Evolutionary conservation across 2,888 invertebrate genomes (phyloP), one percentile per base, ranked within the genome.

Genomic region (Epirrhoe alternata): DNA sequence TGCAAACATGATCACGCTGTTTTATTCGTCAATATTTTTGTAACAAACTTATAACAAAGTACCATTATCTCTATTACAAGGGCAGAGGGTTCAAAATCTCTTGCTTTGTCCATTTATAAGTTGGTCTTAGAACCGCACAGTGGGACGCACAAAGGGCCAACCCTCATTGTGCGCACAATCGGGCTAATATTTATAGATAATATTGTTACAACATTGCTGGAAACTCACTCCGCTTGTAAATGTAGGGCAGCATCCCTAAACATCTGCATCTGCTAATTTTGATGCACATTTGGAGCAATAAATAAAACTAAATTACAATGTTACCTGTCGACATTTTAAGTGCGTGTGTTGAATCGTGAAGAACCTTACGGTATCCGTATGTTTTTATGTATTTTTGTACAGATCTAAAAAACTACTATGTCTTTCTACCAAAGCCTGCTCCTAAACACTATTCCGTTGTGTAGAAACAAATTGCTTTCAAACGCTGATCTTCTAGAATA

Each of bases 161-260:
- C 84, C 86, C 85, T 84, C 78, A 78, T 78, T 78, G 73, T 73
- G 75, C 82, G 77, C 78, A 86, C 86, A 86, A 87, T 87, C 83
- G 81, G 78, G 83, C 86, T 87, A 89, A 88, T 89, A 86, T 89
- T 88, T 87, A 87, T 88, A 88, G 86, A 90, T 89, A 90, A 89
- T 89, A 89, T 89, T 89, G 87, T 89, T 86, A 86, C 85, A 86
- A 83, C 79, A 76, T 74, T 71, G 77, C 78, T 78, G 72, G 77
- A 78, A 78, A 77, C 82, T 70, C 72, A 67, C 73, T 77, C 75
- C 72, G 77, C 72, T 76, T 73, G 76, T 78, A 75, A 78, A 80
- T 78, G 75, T 77, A 79, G 80, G 81, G 81, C 81, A 79, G 74
- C 80, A 74, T 76, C 76, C 75, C 77, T 77, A 79, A 78, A 82